These are phyloP conservation scores for Drosophila affinis DNA, from an alignment of 2,888 invertebrate species.

Conservation along the genomic window DNA sequence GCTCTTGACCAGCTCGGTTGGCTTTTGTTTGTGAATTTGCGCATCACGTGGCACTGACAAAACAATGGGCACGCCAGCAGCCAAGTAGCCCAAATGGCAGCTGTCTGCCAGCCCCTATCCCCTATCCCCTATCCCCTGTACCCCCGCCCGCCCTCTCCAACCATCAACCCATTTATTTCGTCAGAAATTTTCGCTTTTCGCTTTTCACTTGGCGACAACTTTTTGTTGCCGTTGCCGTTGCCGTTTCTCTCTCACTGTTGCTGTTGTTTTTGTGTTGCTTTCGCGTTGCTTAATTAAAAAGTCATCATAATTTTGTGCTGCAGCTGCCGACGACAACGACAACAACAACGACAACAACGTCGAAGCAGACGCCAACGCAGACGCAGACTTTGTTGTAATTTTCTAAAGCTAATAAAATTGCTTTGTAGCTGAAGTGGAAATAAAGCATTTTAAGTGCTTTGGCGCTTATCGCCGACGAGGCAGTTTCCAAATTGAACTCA, in stretches of 20 bases:
- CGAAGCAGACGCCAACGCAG: constrained; percentile 36
- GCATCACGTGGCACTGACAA: constrained; percentile 71
- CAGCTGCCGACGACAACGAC: constrained; percentile 55
- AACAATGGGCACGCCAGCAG: constrained; percentile 55
- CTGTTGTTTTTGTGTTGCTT: constrained; percentile 45
- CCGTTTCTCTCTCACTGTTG: neutral
- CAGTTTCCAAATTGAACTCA: constrained; percentile 63
- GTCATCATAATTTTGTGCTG: constrained; percentile 76
- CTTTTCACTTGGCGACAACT: constrained; percentile 65
- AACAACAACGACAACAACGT: neutral
- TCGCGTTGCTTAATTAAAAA: constrained; percentile 73
- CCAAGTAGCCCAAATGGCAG: constrained; percentile 51
- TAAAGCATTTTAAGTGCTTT: constrained; percentile 76
- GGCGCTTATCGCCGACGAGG: constrained; percentile 68
- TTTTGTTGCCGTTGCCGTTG: constrained; percentile 28
- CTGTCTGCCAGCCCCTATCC: constrained; percentile 43
- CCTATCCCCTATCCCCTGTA: neutral
- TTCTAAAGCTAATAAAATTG: constrained; percentile 78
- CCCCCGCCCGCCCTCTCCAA: constrained; percentile 4
- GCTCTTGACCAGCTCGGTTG: constrained; percentile 62
- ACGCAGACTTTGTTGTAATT: constrained; percentile 71
- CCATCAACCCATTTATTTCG: constrained; percentile 43
- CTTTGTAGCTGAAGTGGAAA: constrained; percentile 72
- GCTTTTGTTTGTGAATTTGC: constrained; percentile 67
- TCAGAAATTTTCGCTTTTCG: constrained; percentile 50